These are phyloP conservation scores for Isichthys henryi DNA, from an alignment of 2,113 vertebrate genomes.

Conservation along the genomic window DNA sequence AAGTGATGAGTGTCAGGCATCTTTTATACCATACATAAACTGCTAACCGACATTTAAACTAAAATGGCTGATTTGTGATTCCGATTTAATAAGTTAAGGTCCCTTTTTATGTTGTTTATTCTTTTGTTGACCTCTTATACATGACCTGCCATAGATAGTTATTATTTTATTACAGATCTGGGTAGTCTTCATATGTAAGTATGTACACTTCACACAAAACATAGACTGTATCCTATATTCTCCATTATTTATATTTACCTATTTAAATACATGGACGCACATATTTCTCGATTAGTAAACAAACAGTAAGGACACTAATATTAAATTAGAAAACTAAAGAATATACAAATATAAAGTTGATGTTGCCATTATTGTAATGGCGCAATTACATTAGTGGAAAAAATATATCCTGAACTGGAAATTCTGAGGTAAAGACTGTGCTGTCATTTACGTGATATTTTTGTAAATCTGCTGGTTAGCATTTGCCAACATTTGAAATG, in stretches of 20 bases:
- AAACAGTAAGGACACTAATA: neutral
- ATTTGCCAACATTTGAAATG: neutral
- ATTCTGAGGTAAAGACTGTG: neutral
- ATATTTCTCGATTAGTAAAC: neutral
- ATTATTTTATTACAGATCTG: neutral
- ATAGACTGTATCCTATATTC: neutral
- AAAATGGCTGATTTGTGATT: neutral
- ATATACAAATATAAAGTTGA: neutral
- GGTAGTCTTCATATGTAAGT: neutral
- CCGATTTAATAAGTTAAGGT: neutral
- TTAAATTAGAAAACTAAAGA: neutral
- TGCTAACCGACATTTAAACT: neutral
- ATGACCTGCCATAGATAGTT: neutral
- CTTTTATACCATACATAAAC: neutral
- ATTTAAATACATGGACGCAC: neutral
- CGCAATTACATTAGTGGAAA: neutral
- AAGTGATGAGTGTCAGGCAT: neutral
- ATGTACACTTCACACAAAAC: neutral
- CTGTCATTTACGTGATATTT: neutral
- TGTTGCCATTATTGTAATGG: neutral
- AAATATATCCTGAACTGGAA: neutral
- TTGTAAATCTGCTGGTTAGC: neutral
- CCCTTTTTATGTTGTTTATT: neutral
- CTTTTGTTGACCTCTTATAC: neutral
- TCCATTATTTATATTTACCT: neutral